Evolutionary conservation across 2,888 invertebrate genomes (phyloP).

Genomic region (Tipula unca): DNA sequence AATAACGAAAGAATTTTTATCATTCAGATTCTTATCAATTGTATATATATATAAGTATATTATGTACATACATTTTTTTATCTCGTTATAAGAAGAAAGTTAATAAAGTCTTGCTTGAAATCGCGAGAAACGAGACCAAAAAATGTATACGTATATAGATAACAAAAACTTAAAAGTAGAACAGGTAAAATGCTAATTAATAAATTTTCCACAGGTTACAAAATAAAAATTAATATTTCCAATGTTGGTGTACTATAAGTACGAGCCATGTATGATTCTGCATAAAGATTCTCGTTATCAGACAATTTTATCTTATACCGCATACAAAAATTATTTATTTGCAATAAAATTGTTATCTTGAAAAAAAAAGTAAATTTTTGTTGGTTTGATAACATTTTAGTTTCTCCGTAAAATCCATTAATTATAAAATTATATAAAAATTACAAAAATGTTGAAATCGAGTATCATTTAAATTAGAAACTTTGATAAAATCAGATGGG

Average conservation of each 20-base stretch:
- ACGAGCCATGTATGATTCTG: not conserved
- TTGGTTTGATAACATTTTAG: not conserved
- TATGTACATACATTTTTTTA: no score
- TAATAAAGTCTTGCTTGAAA: no score
- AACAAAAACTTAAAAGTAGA: no score
- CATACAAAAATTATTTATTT: not conserved
- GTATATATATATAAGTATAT: no score
- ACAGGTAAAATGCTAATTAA: not conserved
- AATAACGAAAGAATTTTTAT: no score
- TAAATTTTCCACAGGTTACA: not conserved
- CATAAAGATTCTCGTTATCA: not conserved
- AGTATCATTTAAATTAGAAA: not conserved
- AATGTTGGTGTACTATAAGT: no score
- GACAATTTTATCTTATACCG: not conserved
- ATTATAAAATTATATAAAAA: not conserved
- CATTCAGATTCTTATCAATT: no score
- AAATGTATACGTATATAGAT: no score
- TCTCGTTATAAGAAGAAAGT: no score
- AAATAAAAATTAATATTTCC: not conserved
- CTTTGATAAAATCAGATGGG: not conserved
- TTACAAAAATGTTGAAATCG: not conserved
- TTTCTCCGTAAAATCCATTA: not conserved
- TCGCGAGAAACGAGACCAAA: no score
- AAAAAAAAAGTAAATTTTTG: not conserved
- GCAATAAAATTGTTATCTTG: not conserved